Evolutionary conservation across 1,140 invertebrate genomes (phyloP).

Genomic region (Drosophila setifemur): DNA sequence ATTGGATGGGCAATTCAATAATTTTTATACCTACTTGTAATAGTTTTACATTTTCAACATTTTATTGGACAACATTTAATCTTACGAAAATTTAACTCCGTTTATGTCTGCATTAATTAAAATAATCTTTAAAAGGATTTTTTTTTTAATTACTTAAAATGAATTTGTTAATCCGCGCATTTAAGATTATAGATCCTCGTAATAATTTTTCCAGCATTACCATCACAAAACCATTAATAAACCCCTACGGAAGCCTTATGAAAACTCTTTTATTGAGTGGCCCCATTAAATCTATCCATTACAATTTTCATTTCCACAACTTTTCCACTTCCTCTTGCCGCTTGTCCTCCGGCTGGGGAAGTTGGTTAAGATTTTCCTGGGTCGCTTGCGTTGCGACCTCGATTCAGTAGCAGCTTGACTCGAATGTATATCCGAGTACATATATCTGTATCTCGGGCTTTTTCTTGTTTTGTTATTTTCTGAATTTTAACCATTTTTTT

Average conservation of each 20-base stretch:
- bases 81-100: too few species aligned
- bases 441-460: slow-evolving; percentile 8
- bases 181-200: too few species aligned
- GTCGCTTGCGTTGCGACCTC: slow-evolving; percentile 52
- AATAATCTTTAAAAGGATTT: background rate
- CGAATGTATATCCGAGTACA: slow-evolving; percentile 27
- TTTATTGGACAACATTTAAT: too few species aligned
- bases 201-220: too few species aligned
- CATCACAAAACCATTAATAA: too few species aligned
- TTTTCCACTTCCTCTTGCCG: slow-evolving; percentile 24
- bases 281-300: slow-evolving; percentile 32
- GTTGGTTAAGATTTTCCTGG: slow-evolving; percentile 53
- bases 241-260: slow-evolving; percentile 5
- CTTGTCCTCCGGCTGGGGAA: slow-evolving; percentile 30
- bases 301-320: slow-evolving; percentile 11
- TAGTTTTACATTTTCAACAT: too few species aligned
- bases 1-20: too few species aligned
- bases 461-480: slow-evolving; percentile 10
- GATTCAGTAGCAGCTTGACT: slow-evolving; percentile 47
- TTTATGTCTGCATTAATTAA: too few species aligned
- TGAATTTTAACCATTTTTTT: slow-evolving; percentile 10
- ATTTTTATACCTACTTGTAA: too few species aligned
- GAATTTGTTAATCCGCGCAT: too few species aligned
- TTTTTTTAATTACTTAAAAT: too few species aligned
- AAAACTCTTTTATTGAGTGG: slow-evolving; percentile 21